A percentile compares a stretch with the other conserved stretches of the same genome.
These are phyloP conservation scores for Otolemur crassicaudatus DNA, from an alignment of 2,797 vertebrate species.

Conservation along the genomic window DNA sequence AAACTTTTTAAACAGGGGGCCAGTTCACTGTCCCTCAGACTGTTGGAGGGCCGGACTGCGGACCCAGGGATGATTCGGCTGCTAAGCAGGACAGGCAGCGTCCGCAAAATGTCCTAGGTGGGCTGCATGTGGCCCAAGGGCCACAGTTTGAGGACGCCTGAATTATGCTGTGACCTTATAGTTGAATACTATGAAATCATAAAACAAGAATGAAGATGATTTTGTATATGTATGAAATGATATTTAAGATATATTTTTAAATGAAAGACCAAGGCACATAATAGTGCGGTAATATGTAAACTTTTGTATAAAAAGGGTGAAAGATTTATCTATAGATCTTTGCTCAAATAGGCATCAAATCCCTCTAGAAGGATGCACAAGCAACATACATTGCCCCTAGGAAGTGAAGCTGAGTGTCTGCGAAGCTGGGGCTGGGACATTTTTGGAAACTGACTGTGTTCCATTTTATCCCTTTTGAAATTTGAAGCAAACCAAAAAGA, in stretches of 20 bases:
- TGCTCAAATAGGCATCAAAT: not conserved
- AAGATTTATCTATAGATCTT: not conserved
- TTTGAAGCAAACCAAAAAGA: slow-evolving; percentile 30
- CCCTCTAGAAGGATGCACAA: not conserved
- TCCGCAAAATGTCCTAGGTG: no score
- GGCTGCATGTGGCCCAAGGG: no score
- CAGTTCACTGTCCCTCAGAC: no score
- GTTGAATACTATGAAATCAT: not conserved
- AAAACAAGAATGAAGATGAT: not conserved
- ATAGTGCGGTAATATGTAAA: not conserved
- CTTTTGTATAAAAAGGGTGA: not conserved
- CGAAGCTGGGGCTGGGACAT: not conserved
- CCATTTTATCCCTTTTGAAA: not conserved
- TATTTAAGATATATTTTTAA: slow-evolving; percentile 26
- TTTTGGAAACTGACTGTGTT: not conserved
- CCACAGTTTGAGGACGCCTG: no score
- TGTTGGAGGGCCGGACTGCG: no score
- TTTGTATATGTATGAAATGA: not conserved
- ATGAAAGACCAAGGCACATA: slow-evolving; percentile 3
- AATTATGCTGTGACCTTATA: not conserved
- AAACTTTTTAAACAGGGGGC: no score
- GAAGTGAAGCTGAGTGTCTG: not conserved
- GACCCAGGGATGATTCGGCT: no score
- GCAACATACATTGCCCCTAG: not conserved
- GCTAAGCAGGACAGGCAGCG: no score